Base-by-base conservation (phyloP, 2,797 vertebrate species). In the Melanotaenia pygmaea region DNA sequence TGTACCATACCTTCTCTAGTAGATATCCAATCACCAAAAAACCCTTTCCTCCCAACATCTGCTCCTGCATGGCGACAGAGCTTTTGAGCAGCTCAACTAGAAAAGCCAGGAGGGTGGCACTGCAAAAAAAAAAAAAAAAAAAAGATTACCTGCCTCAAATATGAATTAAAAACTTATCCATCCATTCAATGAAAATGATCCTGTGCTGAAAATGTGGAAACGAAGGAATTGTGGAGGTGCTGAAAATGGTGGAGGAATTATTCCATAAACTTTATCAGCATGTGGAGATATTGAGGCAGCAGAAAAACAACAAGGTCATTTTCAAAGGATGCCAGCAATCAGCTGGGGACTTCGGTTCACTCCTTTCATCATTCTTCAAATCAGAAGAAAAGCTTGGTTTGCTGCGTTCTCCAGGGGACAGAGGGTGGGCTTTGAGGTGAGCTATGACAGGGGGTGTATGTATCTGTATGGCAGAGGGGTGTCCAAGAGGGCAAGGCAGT, bases 61-160 rank as follows among this genome's bases (percentile, higher is more conserved):
- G 98, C 68, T 99, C 98, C 94, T 99, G 98, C 97, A 98, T 99
- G 88, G 97, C 96, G 79, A 99, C 94, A 4, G 98, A 99, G 89
- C 97, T 99, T 94, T 97, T 98, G 84, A 99, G 91, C 75, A 99
- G 86, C 87, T 99, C 98, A 90, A 99, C 95, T 77, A 99, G 95
- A 87, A 99, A 99, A 75, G 96, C 92, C 90, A 99, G 85, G 64
- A 99, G 94, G 74, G 96, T 97, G 69, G 92, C 91, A 76, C 92
- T 95, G 86, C 18, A 73, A 82, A 78, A 38, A 43, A 43, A 37
- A 40, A 26, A 37, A 40, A 26, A 26, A 26, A 43, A 76, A 50
- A 60, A 71, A 26, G 45, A 71, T 1, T 57, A 8, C 11, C 38
- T 2, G 0, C 64, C 53, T 85, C 61, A 80, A 7, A 60, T 40